Conservation (phyloP, 2,888 invertebrate genomes). For the Zhengitettix transpicula region DNA sequence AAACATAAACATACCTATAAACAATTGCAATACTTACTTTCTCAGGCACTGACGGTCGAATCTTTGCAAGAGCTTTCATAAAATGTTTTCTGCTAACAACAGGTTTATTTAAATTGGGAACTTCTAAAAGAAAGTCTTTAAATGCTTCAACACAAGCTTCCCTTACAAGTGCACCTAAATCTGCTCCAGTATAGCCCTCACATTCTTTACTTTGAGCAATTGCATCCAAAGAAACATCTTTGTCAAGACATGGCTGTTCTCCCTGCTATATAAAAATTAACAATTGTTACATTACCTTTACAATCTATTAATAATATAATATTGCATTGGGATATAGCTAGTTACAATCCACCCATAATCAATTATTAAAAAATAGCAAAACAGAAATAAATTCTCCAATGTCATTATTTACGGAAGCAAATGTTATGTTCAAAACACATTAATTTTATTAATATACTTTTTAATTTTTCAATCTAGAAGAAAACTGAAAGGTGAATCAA, state of each 20-base stretch:
- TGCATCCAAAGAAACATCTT: slow-evolving; percentile 56
- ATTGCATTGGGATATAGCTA: too few relatives aligned
- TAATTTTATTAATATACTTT: too few relatives aligned
- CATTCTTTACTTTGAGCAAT: slow-evolving; percentile 49
- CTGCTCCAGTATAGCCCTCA: slow-evolving; percentile 84
- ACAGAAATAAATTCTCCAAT: too few relatives aligned
- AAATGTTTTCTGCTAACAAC: background rate
- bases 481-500: too few relatives aligned
- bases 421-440: too few relatives aligned
- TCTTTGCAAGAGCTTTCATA: background rate
- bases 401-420: too few relatives aligned
- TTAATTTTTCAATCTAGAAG: too few relatives aligned
- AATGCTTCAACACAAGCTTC: slow-evolving; percentile 73
- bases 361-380: too few relatives aligned
- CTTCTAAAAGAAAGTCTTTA: slow-evolving; percentile 37
- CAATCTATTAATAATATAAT: background rate
- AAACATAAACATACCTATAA: too few relatives aligned
- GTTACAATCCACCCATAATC: too few relatives aligned
- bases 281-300: background rate
- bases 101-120: background rate
- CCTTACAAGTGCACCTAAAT: slow-evolving; percentile 74
- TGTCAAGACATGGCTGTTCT: slow-evolving; percentile 50
- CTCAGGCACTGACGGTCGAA: background rate
- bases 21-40: background rate
- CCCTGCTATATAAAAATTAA: slow-evolving; percentile 45